A percentile compares a stretch with the other conserved stretches of the same genome.
Conservation (phyloP, 2,888 invertebrate genomes). For the Noctua janthina region DNA sequence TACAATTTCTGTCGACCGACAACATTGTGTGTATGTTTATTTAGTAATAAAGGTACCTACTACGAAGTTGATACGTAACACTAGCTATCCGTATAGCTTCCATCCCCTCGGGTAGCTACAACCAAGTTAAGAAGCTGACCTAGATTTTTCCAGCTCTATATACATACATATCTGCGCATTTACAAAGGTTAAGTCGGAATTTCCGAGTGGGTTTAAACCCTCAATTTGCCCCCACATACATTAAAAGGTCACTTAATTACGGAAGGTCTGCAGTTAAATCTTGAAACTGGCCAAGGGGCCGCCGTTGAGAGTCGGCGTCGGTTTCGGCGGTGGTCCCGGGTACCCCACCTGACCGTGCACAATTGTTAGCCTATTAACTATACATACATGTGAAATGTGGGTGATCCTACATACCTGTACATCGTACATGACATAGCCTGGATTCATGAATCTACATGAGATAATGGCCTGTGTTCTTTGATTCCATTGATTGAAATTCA, state of each 20-base stretch:
- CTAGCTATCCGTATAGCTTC: constrained; percentile 7
- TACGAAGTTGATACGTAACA: constrained; percentile 8
- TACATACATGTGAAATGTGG: constrained; percentile 13
- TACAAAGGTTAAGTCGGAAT: constrained; percentile 39
- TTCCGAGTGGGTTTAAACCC: constrained; percentile 58
- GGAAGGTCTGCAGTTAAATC: constrained; percentile 76
- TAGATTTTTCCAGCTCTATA: constrained; percentile 42
- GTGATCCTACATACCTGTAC: neutral
- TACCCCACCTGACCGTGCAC: constrained; percentile 60
- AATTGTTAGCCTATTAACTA: constrained; percentile 23
- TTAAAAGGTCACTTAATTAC: constrained; percentile 78
- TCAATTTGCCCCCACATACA: constrained; percentile 66
- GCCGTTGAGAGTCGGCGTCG: constrained; percentile 69
- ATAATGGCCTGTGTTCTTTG: neutral
- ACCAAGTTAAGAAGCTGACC: constrained; percentile 35
- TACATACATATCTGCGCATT: constrained; percentile 23
- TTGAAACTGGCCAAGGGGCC: constrained; percentile 71
- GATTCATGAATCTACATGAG: constrained; percentile 2
- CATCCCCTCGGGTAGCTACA: neutral
- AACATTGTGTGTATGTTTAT: constrained; percentile 14
- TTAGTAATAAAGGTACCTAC: constrained; percentile 11
- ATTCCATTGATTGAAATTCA: constrained; percentile 22
- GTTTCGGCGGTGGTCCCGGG: constrained; percentile 59
- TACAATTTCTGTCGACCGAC: constrained; percentile 21
- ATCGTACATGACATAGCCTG: neutral